Percentiles rank a stretch among this genome's conserved stretches.
Evolutionary conservation across 2,888 invertebrate genomes (phyloP).

Genomic region (Himalopsyche japonica): DNA sequence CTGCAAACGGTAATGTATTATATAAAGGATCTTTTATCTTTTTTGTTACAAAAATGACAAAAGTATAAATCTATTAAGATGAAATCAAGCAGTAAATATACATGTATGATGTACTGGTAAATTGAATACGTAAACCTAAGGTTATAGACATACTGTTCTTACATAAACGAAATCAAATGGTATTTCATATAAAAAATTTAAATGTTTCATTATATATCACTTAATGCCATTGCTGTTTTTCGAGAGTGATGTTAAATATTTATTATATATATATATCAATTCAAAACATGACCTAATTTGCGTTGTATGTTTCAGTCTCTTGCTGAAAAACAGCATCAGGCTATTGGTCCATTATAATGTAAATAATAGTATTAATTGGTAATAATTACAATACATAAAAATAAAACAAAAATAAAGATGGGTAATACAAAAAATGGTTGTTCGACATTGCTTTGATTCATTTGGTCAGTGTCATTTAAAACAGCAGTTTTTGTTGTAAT

Average conservation of each 20-base stretch:
- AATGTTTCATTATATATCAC: not conserved
- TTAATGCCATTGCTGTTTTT: not conserved
- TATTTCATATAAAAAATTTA: not conserved
- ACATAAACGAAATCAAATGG: not conserved
- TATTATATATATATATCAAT: not conserved
- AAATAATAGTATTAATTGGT: not conserved
- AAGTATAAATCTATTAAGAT: not conserved
- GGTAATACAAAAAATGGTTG: not conserved
- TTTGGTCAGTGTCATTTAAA: not conserved
- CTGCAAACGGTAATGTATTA: no score
- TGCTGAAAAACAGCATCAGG: not conserved
- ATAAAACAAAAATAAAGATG: not conserved
- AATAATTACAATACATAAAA: not conserved
- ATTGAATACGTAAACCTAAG: not conserved
- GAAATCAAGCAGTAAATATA: not conserved
- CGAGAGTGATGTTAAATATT: not conserved
- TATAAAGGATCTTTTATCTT: not conserved
- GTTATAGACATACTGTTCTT: not conserved
- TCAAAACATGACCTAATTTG: not conserved
- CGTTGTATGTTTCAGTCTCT: not conserved
- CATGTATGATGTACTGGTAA: not conserved
- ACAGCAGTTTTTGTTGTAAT: not conserved
- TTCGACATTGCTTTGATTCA: not conserved
- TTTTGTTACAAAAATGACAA: not conserved
- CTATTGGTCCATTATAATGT: conserved; percentile 6